Conservation (phyloP, 2,797 vertebrate species). For the Melanotaenia maccullochi region DNA sequence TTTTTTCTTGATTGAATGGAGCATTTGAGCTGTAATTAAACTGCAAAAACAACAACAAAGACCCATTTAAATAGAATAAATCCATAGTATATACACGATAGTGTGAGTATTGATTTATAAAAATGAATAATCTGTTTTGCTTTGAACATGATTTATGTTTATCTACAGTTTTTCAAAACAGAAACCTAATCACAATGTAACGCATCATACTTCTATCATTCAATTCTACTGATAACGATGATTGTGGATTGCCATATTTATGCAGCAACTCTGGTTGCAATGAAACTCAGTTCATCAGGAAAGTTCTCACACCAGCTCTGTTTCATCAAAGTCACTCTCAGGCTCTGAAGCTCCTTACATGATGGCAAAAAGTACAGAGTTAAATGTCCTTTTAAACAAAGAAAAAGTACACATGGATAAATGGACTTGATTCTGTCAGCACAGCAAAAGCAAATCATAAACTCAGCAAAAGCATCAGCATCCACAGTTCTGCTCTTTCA, state of each 20-base stretch:
- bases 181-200: slow-evolving; percentile 82
- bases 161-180: slow-evolving; percentile 84
- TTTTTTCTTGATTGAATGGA: slow-evolving; percentile 72
- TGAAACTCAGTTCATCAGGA: slow-evolving; percentile 69
- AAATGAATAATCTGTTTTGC: slow-evolving; percentile 82
- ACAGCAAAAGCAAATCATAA: slow-evolving; percentile 67
- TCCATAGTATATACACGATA: slow-evolving; percentile 85
- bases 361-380: slow-evolving; percentile 64
- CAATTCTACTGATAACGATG: slow-evolving; percentile 83
- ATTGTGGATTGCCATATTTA: slow-evolving; percentile 84
- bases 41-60: slow-evolving; percentile 86
- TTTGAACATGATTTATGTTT: slow-evolving; percentile 84
- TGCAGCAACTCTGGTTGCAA: slow-evolving; percentile 80
- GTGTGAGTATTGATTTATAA: slow-evolving; percentile 84
- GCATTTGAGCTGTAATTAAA: slow-evolving; percentile 82
- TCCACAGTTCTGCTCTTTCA: slow-evolving; percentile 52
- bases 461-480: slow-evolving; percentile 57
- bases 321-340: slow-evolving; percentile 66
- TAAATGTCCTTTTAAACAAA: slow-evolving; percentile 53
- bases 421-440: slow-evolving; percentile 68
- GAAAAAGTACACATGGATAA: slow-evolving; percentile 45
- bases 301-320: slow-evolving; percentile 66
- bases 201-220: slow-evolving; percentile 80
- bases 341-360: slow-evolving; percentile 59
- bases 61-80: slow-evolving; percentile 86